Evolutionary conservation across 53 echinoderm and acorn worm genomes (phyloP).

Genomic region (Patiria pectinifera): DNA sequence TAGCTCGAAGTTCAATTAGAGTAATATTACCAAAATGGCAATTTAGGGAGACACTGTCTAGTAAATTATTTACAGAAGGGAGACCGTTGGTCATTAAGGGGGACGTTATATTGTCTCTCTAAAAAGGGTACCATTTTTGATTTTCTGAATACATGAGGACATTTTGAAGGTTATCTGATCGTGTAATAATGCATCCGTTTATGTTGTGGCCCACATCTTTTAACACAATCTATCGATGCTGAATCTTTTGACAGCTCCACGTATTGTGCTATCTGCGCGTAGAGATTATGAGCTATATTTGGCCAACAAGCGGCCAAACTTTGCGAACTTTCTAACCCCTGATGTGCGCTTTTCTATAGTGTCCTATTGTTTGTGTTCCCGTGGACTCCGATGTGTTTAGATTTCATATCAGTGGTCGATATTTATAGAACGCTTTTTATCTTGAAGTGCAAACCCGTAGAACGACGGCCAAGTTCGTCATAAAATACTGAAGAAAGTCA

Average conservation of each 20-base stretch:
- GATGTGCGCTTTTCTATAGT: not conserved
- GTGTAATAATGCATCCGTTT: not conserved
- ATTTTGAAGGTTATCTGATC: too few relatives aligned
- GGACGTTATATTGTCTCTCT: too few relatives aligned
- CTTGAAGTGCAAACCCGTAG: not conserved
- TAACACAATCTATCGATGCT: too few relatives aligned
- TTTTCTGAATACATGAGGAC: too few relatives aligned
- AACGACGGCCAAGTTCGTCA: too few relatives aligned
- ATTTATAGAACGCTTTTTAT: not conserved
- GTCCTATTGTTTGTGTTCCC: not conserved
- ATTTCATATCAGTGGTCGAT: not conserved
- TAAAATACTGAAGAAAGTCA: too few relatives aligned
- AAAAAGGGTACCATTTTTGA: too few relatives aligned
- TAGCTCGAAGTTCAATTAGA: too few relatives aligned
- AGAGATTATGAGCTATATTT: not conserved
- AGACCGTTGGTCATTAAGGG: too few relatives aligned
- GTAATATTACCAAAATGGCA: too few relatives aligned
- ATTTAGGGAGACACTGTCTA: too few relatives aligned
- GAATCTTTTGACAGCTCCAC: not conserved
- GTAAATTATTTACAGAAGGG: too few relatives aligned
- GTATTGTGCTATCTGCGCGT: not conserved
- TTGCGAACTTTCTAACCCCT: not conserved
- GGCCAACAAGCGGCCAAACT: not conserved
- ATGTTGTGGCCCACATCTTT: not conserved
- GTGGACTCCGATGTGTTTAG: not conserved